Percentiles rank a stretch among this genome's conserved stretches.
These are phyloP conservation scores for Agonum fuliginosum DNA, from an alignment of 2,888 invertebrate species.

Conservation along the genomic window DNA sequence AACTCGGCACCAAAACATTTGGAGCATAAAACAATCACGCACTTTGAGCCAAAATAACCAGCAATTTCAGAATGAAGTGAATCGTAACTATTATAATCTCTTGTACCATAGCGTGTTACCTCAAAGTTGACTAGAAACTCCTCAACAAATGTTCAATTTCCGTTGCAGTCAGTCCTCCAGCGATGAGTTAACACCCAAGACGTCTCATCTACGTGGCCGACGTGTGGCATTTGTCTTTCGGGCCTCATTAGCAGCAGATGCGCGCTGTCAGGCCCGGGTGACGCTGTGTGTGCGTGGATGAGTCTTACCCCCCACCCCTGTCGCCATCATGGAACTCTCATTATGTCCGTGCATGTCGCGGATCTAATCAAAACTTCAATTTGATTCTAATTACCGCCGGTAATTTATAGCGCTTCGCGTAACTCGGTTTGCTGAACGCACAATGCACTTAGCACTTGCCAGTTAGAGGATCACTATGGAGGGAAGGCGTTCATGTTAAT, in stretches of 20 bases:
- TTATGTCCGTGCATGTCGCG: constrained; percentile 66
- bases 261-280: constrained; percentile 28
- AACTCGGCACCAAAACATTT: too few species aligned
- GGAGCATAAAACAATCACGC: too few species aligned
- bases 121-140: neutral
- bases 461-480: neutral
- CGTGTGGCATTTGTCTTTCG: constrained; percentile 51
- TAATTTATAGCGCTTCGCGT: constrained; percentile 66
- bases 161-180: neutral
- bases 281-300: constrained; percentile 16
- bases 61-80: too few species aligned
- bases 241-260: constrained; percentile 58
- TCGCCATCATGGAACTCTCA: constrained; percentile 66
- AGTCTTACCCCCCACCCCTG: constrained; percentile 46
- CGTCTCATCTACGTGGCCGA: neutral
- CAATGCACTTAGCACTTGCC: constrained; percentile 21
- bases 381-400: constrained; percentile 68
- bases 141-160: constrained; percentile 10
- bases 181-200: neutral
- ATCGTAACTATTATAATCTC: too few species aligned
- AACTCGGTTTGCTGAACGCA: constrained; percentile 57
- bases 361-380: constrained; percentile 70
- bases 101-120: neutral
- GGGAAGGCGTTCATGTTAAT: too few species aligned
- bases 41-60: too few species aligned